Base-by-base conservation (phyloP, 2,888 invertebrate genomes). In the Ormyrus rosae region DNA sequence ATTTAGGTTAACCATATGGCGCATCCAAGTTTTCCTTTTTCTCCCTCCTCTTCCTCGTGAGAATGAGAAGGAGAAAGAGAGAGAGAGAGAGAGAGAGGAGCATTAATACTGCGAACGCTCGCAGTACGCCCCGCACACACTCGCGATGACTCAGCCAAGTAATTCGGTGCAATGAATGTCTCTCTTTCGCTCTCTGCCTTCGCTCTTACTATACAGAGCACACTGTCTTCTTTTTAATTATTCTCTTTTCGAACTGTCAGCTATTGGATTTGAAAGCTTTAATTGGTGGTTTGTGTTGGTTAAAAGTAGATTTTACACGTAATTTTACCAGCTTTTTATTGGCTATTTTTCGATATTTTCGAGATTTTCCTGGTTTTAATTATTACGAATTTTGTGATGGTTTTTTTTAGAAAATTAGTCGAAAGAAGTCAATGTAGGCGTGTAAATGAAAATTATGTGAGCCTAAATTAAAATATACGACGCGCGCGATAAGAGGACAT, bases 1-100 rank as follows among this genome's bases (percentile, higher is more conserved):
- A 87, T 86, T 86, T 86, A 86, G 86, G 86, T 87, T 87, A 86
- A 85, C 86, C 87, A 85, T 85, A 87, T 86, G 87, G 86, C 83
- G 84, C 83, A 82, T 83, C 76, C 78, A 63, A 60, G 69, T 63
- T 61, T 80, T 77, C 67, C 79, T 72, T 72, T 67, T 76, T 71
- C 48, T 58, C 68, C n/a, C 11, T 11, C 74, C 61, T 11, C 50
- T 19, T 19, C 19, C 19, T 19, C 19, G 13, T 46, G 9, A 53
- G 13, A 9, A 63, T 45, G 11, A 64, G n/a, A n/a, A 4, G 19
- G n/a, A 60, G 60, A 60, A 8, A 58, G 58, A 55, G 64, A 34
- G 74, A 82, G 77, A 80, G 78, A 68, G n/a, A 46, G 68, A 73
- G 81, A 70, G 76, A 79, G 58, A 73, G 55, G 46, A 45, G 50